Evolutionary conservation across 2,113 vertebrate species (phyloP), one percentile per base, ranked within the genome.

Genomic region (Notothenia rossii): DNA sequence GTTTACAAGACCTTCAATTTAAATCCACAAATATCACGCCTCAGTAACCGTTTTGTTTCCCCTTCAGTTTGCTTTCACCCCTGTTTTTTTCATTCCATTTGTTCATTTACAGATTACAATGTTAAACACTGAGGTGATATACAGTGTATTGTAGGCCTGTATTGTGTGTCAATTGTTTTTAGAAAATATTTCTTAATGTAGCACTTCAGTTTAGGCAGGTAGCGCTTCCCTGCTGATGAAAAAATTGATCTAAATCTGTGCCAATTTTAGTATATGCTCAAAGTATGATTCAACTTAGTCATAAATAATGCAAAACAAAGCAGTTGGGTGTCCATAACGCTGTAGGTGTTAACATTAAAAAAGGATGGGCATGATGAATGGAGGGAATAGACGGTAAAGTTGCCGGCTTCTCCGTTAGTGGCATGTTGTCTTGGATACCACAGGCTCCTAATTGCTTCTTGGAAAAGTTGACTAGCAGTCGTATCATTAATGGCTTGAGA

Each of bases 361-460:
- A 60, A 22, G 40, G 43, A 72, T 48, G 54, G 14, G 13, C 73
- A 45, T 54, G 63, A 70, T 82, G 58, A 85, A 81, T 72, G n/a
- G n/a, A 65, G 20, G 60, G 77, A 66, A 61, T 40, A 2, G 25
- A 43, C 45, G 14, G 62, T 72, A 55, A 6, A 71, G 61, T 78
- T 71, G 40, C 25, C 13, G n/a, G 46, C 36, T 58, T 72, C 61
- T 74, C 59, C 18, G 70, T 84, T 51, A 51, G 58, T 60, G 53
- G 20, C 15, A 61, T 63, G 78, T 90, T 74, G 83, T 72, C 85
- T 9, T 86, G 77, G 77, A 83, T 69, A 86, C 88, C 45, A 33
- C 29, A 56, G 71, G 33, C 60, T 68, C 13, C 72, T 90, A 90
- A 88, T 86, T 54, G 64, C 58, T 83, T 87, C 66, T 63, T 65